A percentile compares a stretch with the other conserved stretches of the same genome.
Evolutionary conservation across 2,888 invertebrate genomes (phyloP).

Genomic region (Nomada fabriciana): DNA sequence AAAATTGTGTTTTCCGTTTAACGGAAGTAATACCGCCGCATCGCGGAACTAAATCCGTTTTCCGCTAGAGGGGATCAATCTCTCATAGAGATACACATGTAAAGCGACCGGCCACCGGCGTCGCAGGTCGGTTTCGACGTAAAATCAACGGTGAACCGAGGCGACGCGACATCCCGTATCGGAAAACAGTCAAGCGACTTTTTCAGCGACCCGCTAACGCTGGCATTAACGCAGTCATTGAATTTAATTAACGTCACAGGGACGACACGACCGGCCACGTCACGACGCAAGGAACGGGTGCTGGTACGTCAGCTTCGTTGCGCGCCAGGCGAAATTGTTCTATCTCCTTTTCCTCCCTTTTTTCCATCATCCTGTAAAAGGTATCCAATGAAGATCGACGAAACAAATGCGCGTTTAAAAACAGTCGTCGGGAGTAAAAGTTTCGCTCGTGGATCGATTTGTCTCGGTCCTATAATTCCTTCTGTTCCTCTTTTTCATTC

Average conservation of each 20-base stretch:
- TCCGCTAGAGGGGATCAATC: not conserved
- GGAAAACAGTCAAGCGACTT: conserved; percentile 55
- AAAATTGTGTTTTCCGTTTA: not conserved
- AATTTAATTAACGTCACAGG: conserved; percentile 59
- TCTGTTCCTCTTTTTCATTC: too few relatives aligned
- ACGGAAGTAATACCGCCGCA: not conserved
- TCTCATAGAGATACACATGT: conserved; percentile 3
- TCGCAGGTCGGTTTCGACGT: conserved; percentile 13
- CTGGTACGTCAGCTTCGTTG: conserved; percentile 15
- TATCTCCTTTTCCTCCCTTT: not conserved
- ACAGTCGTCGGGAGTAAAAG: not conserved
- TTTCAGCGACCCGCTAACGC: conserved; percentile 46
- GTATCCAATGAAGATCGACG: conserved; percentile 6
- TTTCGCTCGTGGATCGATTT: too few relatives aligned
- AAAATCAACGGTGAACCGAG: conserved; percentile 43
- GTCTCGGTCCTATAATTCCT: too few relatives aligned
- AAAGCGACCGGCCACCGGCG: not conserved
- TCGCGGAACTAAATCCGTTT: not conserved
- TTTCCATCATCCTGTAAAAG: not conserved
- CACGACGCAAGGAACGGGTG: conserved; percentile 9
- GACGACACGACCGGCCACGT: not conserved
- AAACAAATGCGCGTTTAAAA: conserved; percentile 3
- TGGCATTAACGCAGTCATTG: conserved; percentile 51
- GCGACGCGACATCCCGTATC: conserved; percentile 45
- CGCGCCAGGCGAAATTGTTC: not conserved